Evolutionary conservation across 2,888 invertebrate species (phyloP).

Genomic region (Agrotis ipsilon): DNA sequence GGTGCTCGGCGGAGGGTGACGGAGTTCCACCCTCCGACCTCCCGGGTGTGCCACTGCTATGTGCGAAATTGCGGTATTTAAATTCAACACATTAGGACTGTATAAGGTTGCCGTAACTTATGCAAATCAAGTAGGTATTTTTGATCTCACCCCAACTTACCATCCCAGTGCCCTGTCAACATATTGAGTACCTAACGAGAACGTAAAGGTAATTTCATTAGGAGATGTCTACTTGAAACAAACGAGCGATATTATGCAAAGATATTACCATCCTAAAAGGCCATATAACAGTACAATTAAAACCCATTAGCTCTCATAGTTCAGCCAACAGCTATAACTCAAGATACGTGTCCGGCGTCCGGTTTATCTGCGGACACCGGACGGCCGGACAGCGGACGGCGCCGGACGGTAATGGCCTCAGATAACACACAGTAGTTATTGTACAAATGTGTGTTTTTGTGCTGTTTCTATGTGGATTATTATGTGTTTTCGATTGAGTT

Average conservation of each 20-base stretch:
- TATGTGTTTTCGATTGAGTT: too few species aligned
- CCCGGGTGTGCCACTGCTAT: constrained; percentile 28
- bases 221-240: too few species aligned
- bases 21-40: too few species aligned
- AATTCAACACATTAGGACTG: constrained; percentile 31
- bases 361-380: constrained; percentile 46
- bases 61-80: constrained; percentile 45
- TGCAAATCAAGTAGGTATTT: constrained; percentile 6
- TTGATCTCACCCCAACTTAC: not conserved
- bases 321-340: constrained; percentile 44
- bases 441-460: constrained; percentile 17
- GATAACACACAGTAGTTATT: constrained; percentile 41
- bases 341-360: constrained; percentile 47
- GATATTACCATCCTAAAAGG: not conserved
- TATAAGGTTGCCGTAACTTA: constrained; percentile 8
- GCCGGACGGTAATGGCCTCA: constrained; percentile 48
- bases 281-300: constrained; percentile 27
- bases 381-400: constrained; percentile 25
- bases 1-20: constrained; percentile 17
- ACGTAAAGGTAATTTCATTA: not conserved
- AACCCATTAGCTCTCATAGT: constrained; percentile 41
- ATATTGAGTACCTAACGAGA: not conserved
- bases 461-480: not conserved
- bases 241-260: too few species aligned
- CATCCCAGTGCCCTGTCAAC: too few species aligned